These are phyloP conservation scores for Tetragonisca angustula DNA, from an alignment of 2,888 invertebrate genomes.

Conservation along the genomic window DNA sequence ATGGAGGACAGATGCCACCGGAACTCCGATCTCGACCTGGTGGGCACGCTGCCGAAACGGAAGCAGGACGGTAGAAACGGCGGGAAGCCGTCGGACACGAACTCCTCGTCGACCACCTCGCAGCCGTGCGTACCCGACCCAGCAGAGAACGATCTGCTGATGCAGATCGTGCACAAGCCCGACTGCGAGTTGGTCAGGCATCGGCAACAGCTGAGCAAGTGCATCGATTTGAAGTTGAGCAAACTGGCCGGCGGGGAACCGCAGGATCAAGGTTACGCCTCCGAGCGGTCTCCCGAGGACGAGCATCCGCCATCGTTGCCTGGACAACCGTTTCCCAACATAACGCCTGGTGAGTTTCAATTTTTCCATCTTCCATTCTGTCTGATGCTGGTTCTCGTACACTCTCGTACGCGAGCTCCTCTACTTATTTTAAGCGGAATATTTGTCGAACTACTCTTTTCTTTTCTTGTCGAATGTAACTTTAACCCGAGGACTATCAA, in stretches of 20 bases:
- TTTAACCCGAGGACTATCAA: no score
- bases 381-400: neutral
- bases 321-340: constrained; percentile 87
- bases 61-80: constrained; percentile 60
- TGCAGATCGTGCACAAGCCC: constrained; percentile 79
- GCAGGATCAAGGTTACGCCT: constrained; percentile 90
- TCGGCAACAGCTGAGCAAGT: constrained; percentile 72
- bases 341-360: constrained; percentile 87
- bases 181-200: constrained; percentile 79
- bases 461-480: no score
- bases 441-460: neutral
- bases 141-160: constrained; percentile 73
- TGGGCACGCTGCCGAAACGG: constrained; percentile 78
- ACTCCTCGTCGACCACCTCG: constrained; percentile 51
- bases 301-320: constrained; percentile 89
- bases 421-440: neutral
- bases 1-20: constrained; percentile 73
- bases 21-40: constrained; percentile 77
- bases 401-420: neutral
- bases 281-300: constrained; percentile 91
- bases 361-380: neutral
- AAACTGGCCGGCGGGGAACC: constrained; percentile 79
- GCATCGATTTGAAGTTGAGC: constrained; percentile 76
- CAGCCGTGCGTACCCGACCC: constrained; percentile 49
- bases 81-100: constrained; percentile 61